phyloP scores from a whole-genome alignment of 2,113 vertebrate genomes.

The Cariama cristata region DNA sequence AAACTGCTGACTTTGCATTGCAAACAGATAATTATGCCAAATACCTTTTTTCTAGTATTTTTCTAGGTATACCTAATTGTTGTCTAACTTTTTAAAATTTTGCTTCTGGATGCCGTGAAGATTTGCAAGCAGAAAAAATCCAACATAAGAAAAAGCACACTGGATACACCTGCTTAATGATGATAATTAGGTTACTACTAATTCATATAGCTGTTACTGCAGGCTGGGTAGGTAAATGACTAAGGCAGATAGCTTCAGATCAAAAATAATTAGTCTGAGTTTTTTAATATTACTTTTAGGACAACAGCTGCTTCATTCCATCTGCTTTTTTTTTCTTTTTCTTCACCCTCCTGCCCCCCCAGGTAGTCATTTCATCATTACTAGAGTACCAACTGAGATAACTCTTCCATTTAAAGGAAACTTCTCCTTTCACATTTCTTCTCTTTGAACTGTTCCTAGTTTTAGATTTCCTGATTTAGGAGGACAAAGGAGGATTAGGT shows the following conservation, averaged over 20 bases:
- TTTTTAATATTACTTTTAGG: background rate
- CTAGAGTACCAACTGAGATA: background rate
- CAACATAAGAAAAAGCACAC: background rate
- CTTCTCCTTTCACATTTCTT: background rate
- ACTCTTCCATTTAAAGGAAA: background rate
- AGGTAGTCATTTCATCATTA: background rate
- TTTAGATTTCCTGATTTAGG: background rate
- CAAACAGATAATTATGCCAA: slow-evolving; percentile 74
- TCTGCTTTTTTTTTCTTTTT: background rate
- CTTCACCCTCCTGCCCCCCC: background rate
- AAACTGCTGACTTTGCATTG: slow-evolving; percentile 63
- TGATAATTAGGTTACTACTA: slow-evolving; percentile 59
- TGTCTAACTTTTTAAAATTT: slow-evolving; percentile 42
- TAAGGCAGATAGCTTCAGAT: background rate
- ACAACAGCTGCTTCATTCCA: background rate
- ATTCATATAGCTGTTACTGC: slow-evolving; percentile 34
- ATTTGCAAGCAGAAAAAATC: background rate
- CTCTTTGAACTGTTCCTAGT: background rate
- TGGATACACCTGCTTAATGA: slow-evolving; percentile 48
- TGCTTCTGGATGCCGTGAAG: slow-evolving; percentile 43
- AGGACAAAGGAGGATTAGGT: background rate
- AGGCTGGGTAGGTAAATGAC: background rate
- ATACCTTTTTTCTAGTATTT: slow-evolving; percentile 20
- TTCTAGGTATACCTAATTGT: slow-evolving; percentile 40
- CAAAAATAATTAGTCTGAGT: slow-evolving; percentile 15